These are phyloP conservation scores for Lanius collurio DNA, from an alignment of 2,113 vertebrate species.

Conservation along the genomic window DNA sequence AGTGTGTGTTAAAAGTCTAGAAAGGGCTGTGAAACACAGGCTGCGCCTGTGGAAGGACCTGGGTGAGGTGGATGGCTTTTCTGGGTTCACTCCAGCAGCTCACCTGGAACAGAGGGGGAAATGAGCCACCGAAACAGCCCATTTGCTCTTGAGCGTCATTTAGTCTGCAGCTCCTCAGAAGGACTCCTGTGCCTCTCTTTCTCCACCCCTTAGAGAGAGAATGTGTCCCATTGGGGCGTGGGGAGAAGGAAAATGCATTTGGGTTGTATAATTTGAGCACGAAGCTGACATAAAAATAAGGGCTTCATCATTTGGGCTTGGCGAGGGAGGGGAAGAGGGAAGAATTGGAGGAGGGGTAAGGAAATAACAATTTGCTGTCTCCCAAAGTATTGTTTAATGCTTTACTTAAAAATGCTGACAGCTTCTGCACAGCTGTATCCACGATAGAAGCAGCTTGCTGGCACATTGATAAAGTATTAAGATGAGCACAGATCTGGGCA, in stretches of 20 bases:
- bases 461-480: constrained; percentile 52
- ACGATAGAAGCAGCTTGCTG: background rate
- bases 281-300: background rate
- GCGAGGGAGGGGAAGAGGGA: background rate
- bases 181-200: background rate
- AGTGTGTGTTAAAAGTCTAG: background rate
- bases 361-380: constrained; percentile 8
- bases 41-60: background rate
- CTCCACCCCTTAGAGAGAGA: background rate
- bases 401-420: background rate
- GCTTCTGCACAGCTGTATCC: constrained; percentile 38
- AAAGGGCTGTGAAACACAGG: background rate
- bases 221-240: accelerated
- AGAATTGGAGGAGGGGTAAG: background rate
- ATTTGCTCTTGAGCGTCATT: background rate
- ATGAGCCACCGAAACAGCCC: background rate
- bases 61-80: background rate
- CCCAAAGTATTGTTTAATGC: constrained; percentile 30
- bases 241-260: background rate
- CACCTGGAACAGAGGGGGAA: background rate
- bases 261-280: background rate
- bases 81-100: background rate
- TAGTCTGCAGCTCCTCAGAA: background rate
- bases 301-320: background rate
- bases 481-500: background rate